phyloP scores from a whole-genome alignment of 1,140 invertebrate species.

The Drosophila melanogaster region Release_6_plus_ISO1_MT NT_033779.5:219501-220000 shows the following conservation, averaged over 20 bases:
- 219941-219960: conserved; percentile 78
- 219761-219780: conserved; percentile 84
- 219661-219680: conserved; percentile 55
- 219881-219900: conserved; percentile 1
- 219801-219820: conserved; percentile 47
- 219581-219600: conserved; percentile 32
- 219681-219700: conserved; percentile 59
- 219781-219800: conserved; percentile 23
- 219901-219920: conserved; percentile 17
- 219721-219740: conserved; percentile 83
- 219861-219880: conserved; percentile 41
- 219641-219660: conserved; percentile 73
- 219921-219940: conserved; percentile 82
- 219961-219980: conserved; percentile 40
- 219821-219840: conserved; percentile 21
- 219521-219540: conserved; percentile 26
- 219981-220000: conserved; percentile 5
- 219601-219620: conserved; percentile 70
- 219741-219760: conserved; percentile 84
- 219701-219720: conserved; percentile 49
- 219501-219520: conserved; percentile 7
- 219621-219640: conserved; percentile 57
- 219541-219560: conserved; percentile 8
- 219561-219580: conserved; percentile 34
- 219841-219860: conserved; percentile 37